Base-by-base conservation (phyloP, 1,140 invertebrate genomes). In the Lasioglossum baleicum region DNA sequence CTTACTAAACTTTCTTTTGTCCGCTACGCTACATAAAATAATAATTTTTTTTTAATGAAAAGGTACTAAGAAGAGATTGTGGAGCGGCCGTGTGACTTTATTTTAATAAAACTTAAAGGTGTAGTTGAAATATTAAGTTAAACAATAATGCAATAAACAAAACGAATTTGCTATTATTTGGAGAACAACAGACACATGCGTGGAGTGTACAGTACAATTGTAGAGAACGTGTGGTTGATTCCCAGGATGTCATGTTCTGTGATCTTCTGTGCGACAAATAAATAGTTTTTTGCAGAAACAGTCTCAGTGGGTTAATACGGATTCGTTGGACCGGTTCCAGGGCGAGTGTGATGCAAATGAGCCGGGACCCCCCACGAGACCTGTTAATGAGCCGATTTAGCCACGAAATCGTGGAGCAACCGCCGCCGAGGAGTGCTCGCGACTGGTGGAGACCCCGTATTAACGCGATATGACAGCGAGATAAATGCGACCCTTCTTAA, bases 341-440 rank as follows among this genome's bases (percentile, higher is more conserved):
- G 83, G 65, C 73, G 83, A 88, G 85, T 87, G 82, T 83, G 79
- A 92, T 92, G 92, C 92, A 92, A 92, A 92, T 92, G 87, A 88
- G 83, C 84, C 88, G 81, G 71, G 90, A 92, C 90, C 91, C 91
- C 92, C 92, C 91, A 91, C 90, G 90, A 92, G 80, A 80, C 70
- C 61, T 65, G 72, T 78, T 93, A 93, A 93, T 92, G 92, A 93
- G 91, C 87, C 90, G 91, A 93, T 93, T 93, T 93, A 93, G 88
- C 88, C 89, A 86, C 90, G 87, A 91, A 93, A 92, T 91, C 90
- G 86, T 82, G 88, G 88, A 69, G 42, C 83, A 67, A 68, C 68
- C 58, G 72, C 68, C 58, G 60, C 68, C 65, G 66, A 17, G 44
- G 44, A 48, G 44, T 10, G 44, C 44, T 48, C 11, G 2, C 8